A percentile compares a stretch with the other conserved stretches of the same genome.
These are phyloP conservation scores for Rana temporaria DNA, from an alignment of 2,113 vertebrate genomes.

Conservation along the genomic window DNA sequence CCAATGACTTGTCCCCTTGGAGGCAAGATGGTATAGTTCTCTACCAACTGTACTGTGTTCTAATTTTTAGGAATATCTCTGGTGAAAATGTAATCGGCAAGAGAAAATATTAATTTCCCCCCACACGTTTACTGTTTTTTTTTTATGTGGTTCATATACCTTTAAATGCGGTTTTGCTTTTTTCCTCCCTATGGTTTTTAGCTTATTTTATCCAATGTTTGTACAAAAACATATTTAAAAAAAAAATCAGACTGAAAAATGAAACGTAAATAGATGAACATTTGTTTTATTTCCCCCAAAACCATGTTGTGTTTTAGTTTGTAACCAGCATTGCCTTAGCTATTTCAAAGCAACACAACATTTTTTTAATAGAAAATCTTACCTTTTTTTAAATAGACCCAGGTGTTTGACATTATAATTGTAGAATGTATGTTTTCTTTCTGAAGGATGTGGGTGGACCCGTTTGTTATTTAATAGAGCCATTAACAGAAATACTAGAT, in stretches of 20 bases:
- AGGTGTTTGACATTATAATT: conserved; percentile 29
- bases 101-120: conserved; percentile 27
- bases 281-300: background rate
- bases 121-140: conserved; percentile 53
- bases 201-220: conserved; percentile 36
- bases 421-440: conserved; percentile 35
- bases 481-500: background rate
- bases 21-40: conserved; percentile 24
- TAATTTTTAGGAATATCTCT: conserved; percentile 28
- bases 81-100: conserved; percentile 47
- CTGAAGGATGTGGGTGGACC: background rate
- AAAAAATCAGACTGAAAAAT: conserved; percentile 45
- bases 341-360: conserved; percentile 44
- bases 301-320: conserved; percentile 52
- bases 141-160: conserved; percentile 9
- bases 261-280: conserved; percentile 11
- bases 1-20: conserved; percentile 10
- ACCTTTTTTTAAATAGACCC: conserved; percentile 33
- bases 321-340: conserved; percentile 48
- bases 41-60: conserved; percentile 22
- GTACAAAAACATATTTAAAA: conserved; percentile 40
- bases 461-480: conserved; percentile 21
- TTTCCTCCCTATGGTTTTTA: no score
- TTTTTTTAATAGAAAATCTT: conserved; percentile 22
- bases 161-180: conserved; percentile 28